phyloP scores from a whole-genome alignment of 2,113 vertebrate genomes.

The Machaerirhynchus nigripectus region DNA sequence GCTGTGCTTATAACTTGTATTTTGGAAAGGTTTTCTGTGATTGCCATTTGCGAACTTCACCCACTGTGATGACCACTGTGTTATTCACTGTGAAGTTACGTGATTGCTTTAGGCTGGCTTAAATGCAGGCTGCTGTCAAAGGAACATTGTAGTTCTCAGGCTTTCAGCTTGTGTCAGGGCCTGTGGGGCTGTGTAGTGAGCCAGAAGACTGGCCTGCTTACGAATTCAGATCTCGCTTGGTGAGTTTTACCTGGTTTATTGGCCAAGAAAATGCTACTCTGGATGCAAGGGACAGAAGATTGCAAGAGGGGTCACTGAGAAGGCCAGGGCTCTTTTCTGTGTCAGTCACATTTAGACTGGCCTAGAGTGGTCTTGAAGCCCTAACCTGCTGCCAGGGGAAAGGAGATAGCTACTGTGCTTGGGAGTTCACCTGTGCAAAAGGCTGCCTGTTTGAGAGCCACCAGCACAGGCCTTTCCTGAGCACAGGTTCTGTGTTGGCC shows the following conservation, averaged over 20 bases:
- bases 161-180: not conserved
- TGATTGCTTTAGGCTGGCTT: not conserved
- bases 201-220: not conserved
- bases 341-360: not conserved
- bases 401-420: not conserved
- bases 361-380: not conserved
- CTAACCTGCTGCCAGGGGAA: not conserved
- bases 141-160: not conserved
- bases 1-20: not conserved
- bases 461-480: not conserved
- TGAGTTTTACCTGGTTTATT: conserved; percentile 7
- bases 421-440: not conserved
- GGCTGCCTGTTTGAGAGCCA: not conserved
- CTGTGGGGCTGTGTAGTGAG: not conserved
- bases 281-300: not conserved
- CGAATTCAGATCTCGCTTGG: not conserved
- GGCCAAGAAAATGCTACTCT: not conserved
- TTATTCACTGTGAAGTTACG: not conserved
- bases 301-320: not conserved
- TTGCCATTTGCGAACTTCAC: not conserved
- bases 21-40: not conserved
- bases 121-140: not conserved
- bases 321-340: not conserved
- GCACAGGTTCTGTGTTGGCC: not conserved
- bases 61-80: not conserved